Conservation (phyloP, 2,797 vertebrate species). For the Tamandua tetradactyla region DNA sequence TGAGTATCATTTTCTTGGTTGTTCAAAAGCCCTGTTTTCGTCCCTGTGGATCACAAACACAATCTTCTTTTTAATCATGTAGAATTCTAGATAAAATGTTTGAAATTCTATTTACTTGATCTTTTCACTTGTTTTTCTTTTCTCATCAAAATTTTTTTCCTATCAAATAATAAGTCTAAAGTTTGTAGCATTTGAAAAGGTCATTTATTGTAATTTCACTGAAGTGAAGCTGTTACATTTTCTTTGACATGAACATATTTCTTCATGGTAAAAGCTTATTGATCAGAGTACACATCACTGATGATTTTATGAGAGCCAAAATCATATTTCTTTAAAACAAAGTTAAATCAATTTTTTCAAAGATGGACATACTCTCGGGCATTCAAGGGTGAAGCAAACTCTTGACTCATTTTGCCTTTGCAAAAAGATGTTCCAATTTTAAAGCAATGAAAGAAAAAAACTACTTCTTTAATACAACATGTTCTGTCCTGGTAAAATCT, state of each 20-base stretch:
- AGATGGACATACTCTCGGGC: not conserved
- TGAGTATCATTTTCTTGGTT: not conserved
- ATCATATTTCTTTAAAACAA: constrained; percentile 46
- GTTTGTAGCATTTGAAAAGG: constrained; percentile 22
- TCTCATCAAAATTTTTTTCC: constrained; percentile 61
- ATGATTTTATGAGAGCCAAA: constrained; percentile 25
- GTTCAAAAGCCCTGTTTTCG: constrained; percentile 57
- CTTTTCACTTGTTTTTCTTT: constrained; percentile 62
- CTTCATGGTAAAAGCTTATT: constrained; percentile 57
- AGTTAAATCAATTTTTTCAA: constrained; percentile 48
- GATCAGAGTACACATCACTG: not conserved
- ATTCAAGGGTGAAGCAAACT: constrained; percentile 21
- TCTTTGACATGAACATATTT: constrained; percentile 67
- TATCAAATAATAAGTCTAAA: constrained; percentile 44
- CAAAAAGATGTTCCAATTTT: not conserved
- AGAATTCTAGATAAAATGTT: constrained; percentile 43
- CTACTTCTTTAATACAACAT: not conserved
- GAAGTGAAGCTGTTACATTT: constrained; percentile 6
- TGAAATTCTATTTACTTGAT: constrained; percentile 65
- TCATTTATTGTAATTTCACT: constrained; percentile 52
- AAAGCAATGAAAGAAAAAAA: constrained; percentile 15
- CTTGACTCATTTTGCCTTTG: constrained; percentile 8
- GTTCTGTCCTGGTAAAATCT: not conserved
- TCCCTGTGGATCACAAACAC: not conserved
- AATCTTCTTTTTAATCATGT: constrained; percentile 49